These are phyloP conservation scores for Pan troglodytes DNA, from an alignment of 2,113 vertebrate genomes.

Conservation along the genomic window DNA sequence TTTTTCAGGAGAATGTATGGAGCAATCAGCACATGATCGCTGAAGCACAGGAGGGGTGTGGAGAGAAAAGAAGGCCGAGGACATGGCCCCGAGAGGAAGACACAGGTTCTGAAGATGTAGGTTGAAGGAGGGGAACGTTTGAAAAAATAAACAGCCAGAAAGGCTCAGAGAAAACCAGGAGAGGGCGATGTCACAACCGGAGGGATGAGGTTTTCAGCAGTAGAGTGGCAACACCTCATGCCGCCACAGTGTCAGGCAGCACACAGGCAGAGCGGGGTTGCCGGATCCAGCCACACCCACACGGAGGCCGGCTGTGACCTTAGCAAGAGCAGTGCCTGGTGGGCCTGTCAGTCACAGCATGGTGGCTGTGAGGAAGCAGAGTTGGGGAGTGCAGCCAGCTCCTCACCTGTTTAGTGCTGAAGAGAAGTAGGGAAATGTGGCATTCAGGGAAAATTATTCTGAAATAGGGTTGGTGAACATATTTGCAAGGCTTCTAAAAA, in stretches of 20 bases:
- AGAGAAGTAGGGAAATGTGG: not conserved
- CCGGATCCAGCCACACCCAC: not conserved
- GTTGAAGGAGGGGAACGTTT: not conserved
- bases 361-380: not conserved
- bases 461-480: not conserved
- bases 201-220: not conserved
- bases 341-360: not conserved
- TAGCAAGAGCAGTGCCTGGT: not conserved
- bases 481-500: not conserved
- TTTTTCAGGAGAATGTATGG: not conserved
- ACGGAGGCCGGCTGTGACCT: not conserved
- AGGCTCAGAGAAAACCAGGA: not conserved
- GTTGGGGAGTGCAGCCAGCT: too few species aligned
- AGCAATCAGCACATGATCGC: not conserved
- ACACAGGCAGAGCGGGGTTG: not conserved
- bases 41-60: not conserved
- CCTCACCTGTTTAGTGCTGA: not conserved
- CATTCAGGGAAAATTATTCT: not conserved
- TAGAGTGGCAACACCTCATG: rapidly evolving
- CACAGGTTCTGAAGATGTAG: not conserved
- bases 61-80: not conserved
- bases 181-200: not conserved
- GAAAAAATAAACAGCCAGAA: not conserved
- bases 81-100: not conserved
- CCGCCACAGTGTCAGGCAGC: not conserved